A percentile compares a stretch with the other conserved stretches of the same genome.
phyloP scores from a whole-genome alignment of 2,888 invertebrate species.

The Dasysyrphus tricinctus region DNA sequence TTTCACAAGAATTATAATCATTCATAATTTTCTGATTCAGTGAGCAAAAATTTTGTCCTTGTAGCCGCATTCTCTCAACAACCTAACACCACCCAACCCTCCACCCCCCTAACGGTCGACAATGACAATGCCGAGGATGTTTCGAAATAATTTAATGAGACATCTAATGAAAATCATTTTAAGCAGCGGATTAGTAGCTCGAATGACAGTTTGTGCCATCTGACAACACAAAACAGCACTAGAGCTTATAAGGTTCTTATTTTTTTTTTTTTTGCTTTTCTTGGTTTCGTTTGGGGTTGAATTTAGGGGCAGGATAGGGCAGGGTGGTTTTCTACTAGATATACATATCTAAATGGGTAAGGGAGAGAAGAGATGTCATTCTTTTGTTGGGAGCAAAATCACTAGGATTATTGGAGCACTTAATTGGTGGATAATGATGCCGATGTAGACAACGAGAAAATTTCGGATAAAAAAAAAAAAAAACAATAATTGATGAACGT shows the following conservation, averaged over 20 bases:
- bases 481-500: constrained; percentile 42
- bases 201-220: constrained; percentile 67
- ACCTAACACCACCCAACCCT: background rate
- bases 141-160: constrained; percentile 74
- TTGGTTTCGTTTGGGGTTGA: background rate
- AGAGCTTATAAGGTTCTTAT: constrained; percentile 5
- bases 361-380: background rate
- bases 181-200: constrained; percentile 62
- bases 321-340: background rate
- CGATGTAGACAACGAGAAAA: background rate
- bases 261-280: constrained; percentile 1
- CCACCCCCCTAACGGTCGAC: background rate
- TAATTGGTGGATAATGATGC: constrained; percentile 65
- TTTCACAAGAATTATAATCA: constrained; percentile 52
- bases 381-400: background rate
- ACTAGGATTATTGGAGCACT: constrained; percentile 55
- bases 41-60: constrained; percentile 37
- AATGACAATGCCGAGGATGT: constrained; percentile 57
- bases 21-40: constrained; percentile 71
- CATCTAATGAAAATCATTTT: constrained; percentile 73
- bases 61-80: background rate
- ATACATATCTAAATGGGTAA: too few species aligned
- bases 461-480: background rate
- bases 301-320: background rate
- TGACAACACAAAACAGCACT: constrained; percentile 37